Base-by-base conservation (phyloP, 2,797 vertebrate species). In the Melanotaenia parkinsoni region DNA sequence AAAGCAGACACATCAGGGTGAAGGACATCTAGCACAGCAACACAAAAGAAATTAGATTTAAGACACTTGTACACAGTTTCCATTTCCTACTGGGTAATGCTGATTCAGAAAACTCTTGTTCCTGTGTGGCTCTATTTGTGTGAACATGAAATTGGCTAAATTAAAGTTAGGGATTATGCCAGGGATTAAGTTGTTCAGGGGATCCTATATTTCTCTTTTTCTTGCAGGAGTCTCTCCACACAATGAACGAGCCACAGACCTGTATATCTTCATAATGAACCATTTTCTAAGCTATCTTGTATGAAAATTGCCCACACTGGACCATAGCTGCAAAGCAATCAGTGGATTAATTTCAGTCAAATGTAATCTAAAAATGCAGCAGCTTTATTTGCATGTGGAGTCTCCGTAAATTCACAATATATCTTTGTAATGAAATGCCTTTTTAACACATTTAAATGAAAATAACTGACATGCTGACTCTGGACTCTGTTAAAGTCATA, bases 141-240 rank as follows among this genome's bases (percentile, higher is more conserved):
- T 58, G 88, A 90, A 92, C 90, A 92, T 66, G 91, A 91, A 91
- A 93, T 91, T 88, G 84, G 92, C 88, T 87, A 93, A 93, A 94
- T 93, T 91, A 93, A 94, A 94, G 84, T 93, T 88, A 81, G 74
- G 93, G 93, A 94, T 94, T 95, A 94, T 92, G 91, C 83, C 63
- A 81, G 82, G 92, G 93, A 93, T 95, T 94, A 94, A 93, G 91
- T 93, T 93, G 92, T 94, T 92, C 91, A 83, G 82, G 74, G 85
- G 86, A 92, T 93, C 87, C 88, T 87, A 82, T 81, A 79, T 77
- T 84, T 89, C 75, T 87, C 78, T 63, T 79, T 90, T 87, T 83
- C 80, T 79, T 85, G 81, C 74, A 63, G 22, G 67, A 89, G 73
- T 76, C 76, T 83, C 72, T 76, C 54, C 72, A 61, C 63, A 83